phyloP scores from a whole-genome alignment of 2,888 invertebrate species.

The Eupithecia dodoneata region DNA sequence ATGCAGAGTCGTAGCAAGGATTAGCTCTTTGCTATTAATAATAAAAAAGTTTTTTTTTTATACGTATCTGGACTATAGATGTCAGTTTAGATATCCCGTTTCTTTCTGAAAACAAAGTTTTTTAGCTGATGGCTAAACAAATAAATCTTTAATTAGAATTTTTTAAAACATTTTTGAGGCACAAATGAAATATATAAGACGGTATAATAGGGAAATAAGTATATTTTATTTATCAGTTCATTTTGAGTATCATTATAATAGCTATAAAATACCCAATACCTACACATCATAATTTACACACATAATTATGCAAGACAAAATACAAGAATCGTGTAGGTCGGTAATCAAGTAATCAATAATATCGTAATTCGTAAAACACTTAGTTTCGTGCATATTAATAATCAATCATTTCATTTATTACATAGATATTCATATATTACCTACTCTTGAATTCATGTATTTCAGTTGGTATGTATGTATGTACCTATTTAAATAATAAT shows the following conservation, averaged over 20 bases:
- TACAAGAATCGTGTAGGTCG: background rate
- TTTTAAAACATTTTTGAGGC: background rate
- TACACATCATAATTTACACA: constrained; percentile 56
- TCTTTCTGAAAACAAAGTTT: background rate
- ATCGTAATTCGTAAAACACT: background rate
- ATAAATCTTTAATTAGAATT: background rate
- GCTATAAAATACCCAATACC: constrained; percentile 65
- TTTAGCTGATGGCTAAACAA: background rate
- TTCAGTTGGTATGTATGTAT: background rate
- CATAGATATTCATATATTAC: background rate
- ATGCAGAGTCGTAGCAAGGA: background rate
- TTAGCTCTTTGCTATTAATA: too few relatives aligned
- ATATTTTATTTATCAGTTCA: constrained; percentile 82
- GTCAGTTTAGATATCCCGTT: background rate
- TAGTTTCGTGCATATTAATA: background rate
- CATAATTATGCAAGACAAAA: background rate
- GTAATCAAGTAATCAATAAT: background rate
- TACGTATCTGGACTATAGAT: background rate
- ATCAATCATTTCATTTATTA: background rate
- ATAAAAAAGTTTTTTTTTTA: too few relatives aligned
- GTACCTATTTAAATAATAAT: background rate
- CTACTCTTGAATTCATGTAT: background rate
- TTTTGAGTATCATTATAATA: constrained; percentile 81
- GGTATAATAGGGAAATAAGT: constrained; percentile 41
- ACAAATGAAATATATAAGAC: background rate